phyloP scores from a whole-genome alignment of 2,888 invertebrate genomes.

The Drosophila demipolita region DNA sequence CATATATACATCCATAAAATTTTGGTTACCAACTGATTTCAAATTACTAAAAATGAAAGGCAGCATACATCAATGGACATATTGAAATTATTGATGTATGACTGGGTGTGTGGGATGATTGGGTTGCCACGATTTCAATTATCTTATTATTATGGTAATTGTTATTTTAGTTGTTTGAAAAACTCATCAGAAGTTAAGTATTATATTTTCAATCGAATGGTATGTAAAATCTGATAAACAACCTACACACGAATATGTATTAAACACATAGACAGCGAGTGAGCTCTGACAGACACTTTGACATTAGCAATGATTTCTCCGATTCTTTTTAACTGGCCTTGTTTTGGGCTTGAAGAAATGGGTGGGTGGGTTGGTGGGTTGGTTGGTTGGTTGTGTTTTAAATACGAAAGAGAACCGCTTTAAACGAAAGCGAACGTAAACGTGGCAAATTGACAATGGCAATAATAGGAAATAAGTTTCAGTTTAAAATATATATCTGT shows the following conservation, averaged over 20 bases:
- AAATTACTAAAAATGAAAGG: background rate
- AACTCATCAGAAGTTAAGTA: background rate
- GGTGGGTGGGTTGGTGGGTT: background rate
- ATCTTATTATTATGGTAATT: background rate
- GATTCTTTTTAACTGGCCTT: constrained; percentile 21
- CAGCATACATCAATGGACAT: background rate
- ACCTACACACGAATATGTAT: background rate
- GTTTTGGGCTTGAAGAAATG: constrained; percentile 27
- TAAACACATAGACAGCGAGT: constrained; percentile 13
- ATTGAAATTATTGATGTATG: background rate
- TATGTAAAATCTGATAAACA: background rate
- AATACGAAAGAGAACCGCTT: constrained; percentile 6
- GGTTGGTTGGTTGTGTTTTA: background rate
- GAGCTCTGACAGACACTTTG: constrained; percentile 21
- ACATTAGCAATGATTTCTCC: constrained; percentile 31
- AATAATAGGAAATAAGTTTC: constrained; percentile 30
- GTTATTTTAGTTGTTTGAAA: background rate
- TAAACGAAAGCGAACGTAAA: constrained; percentile 5
- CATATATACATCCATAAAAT: background rate
- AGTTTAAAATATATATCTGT: background rate
- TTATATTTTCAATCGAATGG: background rate
- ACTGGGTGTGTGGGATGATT: background rate
- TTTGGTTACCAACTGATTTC: background rate
- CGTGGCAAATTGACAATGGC: constrained; percentile 26
- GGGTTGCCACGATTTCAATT: background rate